phyloP scores from a whole-genome alignment of 2,888 invertebrate species.

The Troglohyphantes excavatus region DNA sequence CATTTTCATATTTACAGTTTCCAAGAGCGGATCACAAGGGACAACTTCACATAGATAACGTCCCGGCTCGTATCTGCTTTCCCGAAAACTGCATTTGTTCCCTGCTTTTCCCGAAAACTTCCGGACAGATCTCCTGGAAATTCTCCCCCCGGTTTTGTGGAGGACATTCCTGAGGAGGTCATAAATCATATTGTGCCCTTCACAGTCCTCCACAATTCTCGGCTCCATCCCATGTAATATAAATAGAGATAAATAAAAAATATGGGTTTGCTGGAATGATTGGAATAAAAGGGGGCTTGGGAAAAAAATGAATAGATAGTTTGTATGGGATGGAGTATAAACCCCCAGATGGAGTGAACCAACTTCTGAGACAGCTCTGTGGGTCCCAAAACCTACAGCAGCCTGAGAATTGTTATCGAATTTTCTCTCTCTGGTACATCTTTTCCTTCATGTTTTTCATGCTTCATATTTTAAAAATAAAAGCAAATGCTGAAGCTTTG shows the following conservation, averaged over 20 bases:
- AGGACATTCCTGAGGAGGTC: neutral
- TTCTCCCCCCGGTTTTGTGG: neutral
- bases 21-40: neutral
- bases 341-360: slow-evolving; percentile 3
- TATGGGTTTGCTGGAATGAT: neutral
- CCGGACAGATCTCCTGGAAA: neutral
- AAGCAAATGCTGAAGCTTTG: neutral
- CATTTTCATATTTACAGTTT: neutral
- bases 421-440: neutral
- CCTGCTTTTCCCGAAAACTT: neutral
- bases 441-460: neutral
- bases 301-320: slow-evolving; percentile 23
- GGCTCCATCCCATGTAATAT: neutral
- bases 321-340: slow-evolving; percentile 9
- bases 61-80: neutral
- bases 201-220: slow-evolving; percentile 28
- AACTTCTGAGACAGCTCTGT: slow-evolving; percentile 13
- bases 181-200: slow-evolving; percentile 39
- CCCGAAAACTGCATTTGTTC: slow-evolving; percentile 2
- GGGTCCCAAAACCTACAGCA: slow-evolving; percentile 7
- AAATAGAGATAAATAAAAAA: slow-evolving; percentile 9
- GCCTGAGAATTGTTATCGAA: neutral
- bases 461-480: neutral
- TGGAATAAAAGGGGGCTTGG: neutral
- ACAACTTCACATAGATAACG: neutral